Evolutionary conservation across 2,888 invertebrate species (phyloP).

Genomic region (Nymphalis c-album): DNA sequence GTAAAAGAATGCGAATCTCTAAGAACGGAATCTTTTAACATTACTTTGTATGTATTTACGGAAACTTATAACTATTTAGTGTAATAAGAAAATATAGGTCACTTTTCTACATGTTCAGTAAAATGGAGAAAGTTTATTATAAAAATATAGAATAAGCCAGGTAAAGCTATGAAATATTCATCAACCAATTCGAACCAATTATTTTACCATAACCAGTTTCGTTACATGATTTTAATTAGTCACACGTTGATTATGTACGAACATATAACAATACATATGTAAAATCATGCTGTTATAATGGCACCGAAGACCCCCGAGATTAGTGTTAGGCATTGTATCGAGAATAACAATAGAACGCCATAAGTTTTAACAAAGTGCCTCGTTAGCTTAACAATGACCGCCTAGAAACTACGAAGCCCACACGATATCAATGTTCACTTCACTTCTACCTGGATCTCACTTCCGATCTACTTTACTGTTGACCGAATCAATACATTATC

Average conservation of each 20-base stretch:
- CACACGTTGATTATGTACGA: constrained; percentile 4
- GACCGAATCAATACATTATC: constrained; percentile 19
- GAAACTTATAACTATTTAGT: neutral
- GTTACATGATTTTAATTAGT: constrained; percentile 6
- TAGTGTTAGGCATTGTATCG: constrained; percentile 42
- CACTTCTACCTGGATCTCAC: constrained; percentile 31
- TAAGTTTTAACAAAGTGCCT: constrained; percentile 45
- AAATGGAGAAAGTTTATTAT: too few relatives aligned
- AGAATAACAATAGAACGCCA: constrained; percentile 44
- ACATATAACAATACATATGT: constrained; percentile 1
- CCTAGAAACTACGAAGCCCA: constrained; percentile 45
- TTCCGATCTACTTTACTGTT: constrained; percentile 35
- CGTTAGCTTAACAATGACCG: constrained; percentile 57
- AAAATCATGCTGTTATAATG: constrained; percentile 18
- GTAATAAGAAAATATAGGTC: too few relatives aligned
- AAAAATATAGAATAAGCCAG: too few relatives aligned
- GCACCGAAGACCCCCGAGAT: constrained; percentile 25
- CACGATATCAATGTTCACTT: constrained; percentile 40
- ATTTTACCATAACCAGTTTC: neutral
- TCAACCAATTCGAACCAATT: neutral
- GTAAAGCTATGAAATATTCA: neutral
- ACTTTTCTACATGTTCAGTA: too few relatives aligned
- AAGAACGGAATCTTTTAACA: neutral
- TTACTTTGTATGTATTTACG: neutral
- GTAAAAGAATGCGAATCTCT: constrained; percentile 5